Evolutionary conservation across 1,140 invertebrate species (phyloP).

Genomic region (Diplogasteroides magnus): DNA sequence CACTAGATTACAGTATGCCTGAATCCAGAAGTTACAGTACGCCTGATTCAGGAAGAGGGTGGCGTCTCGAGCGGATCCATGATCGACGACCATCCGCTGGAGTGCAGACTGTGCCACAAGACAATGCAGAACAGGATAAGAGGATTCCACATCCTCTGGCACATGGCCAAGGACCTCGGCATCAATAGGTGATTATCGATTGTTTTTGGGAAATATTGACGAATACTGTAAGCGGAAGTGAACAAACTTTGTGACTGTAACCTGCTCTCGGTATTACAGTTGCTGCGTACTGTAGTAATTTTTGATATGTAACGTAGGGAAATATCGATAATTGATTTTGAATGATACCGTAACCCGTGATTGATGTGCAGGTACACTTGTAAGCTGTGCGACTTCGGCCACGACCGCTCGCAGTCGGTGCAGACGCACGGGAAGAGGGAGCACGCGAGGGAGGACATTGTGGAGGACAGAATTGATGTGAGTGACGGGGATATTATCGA

Average conservation of each 20-base stretch:
- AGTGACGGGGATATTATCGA: too few relatives aligned
- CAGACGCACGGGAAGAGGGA: slow-evolving; percentile 44
- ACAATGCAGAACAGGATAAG: slow-evolving; percentile 42
- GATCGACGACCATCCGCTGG: slow-evolving; percentile 36
- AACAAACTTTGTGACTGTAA: too few relatives aligned
- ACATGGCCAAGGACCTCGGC: slow-evolving; percentile 48
- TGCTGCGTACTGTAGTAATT: too few relatives aligned
- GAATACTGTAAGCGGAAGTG: too few relatives aligned
- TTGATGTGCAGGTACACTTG: slow-evolving; percentile 42
- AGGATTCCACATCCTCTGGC: slow-evolving; percentile 53
- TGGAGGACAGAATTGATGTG: slow-evolving; percentile 37
- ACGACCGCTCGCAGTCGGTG: slow-evolving; percentile 50
- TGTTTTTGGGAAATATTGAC: too few relatives aligned
- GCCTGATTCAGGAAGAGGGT: background rate
- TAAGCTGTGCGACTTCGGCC: slow-evolving; percentile 43
- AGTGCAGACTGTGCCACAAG: slow-evolving; percentile 50
- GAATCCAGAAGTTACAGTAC: too few relatives aligned
- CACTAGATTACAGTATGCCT: too few relatives aligned
- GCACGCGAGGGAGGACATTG: slow-evolving; percentile 37
- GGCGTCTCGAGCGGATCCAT: background rate
- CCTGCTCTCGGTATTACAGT: too few relatives aligned
- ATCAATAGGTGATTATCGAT: slow-evolving; percentile 34
- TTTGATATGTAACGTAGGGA: too few relatives aligned
- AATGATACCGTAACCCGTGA: too few relatives aligned
- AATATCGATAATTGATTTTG: too few relatives aligned